A percentile compares a stretch with the other conserved stretches of the same genome.
phyloP scores from a whole-genome alignment of 1,140 invertebrate genomes.

The Probaryconus sp. region DNA sequence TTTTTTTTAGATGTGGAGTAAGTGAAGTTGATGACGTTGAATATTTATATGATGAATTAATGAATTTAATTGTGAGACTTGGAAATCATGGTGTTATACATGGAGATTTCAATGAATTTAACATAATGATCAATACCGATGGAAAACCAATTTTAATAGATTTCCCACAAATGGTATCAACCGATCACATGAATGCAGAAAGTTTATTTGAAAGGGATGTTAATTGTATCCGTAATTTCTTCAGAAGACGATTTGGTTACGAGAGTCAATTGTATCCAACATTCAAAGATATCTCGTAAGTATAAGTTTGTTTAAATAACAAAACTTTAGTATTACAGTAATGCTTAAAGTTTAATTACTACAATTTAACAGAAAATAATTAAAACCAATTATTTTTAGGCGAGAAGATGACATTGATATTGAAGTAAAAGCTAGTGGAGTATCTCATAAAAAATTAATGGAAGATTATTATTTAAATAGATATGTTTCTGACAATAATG shows the following conservation, averaged over 20 bases:
- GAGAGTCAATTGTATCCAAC: slow-evolving; percentile 93
- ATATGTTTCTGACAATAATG: slow-evolving; percentile 79
- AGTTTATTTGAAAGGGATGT: slow-evolving; percentile 98
- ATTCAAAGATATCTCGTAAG: slow-evolving; percentile 87
- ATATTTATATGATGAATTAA: slow-evolving; percentile 94
- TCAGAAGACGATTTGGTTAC: slow-evolving; percentile 93
- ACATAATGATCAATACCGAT: slow-evolving; percentile 92
- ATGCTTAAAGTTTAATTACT: no score
- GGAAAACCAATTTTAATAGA: slow-evolving; percentile 95
- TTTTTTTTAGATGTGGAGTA: slow-evolving; percentile 85
- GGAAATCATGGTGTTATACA: slow-evolving; percentile 98
- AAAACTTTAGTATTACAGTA: not conserved
- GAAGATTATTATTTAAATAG: no score
- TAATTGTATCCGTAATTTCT: slow-evolving; percentile 94
- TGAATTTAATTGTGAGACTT: slow-evolving; percentile 94
- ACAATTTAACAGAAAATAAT: slow-evolving; percentile 5
- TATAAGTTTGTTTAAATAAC: slow-evolving; percentile 25
- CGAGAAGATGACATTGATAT: slow-evolving; percentile 91
- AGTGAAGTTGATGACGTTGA: slow-evolving; percentile 87
- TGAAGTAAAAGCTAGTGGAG: slow-evolving; percentile 92
- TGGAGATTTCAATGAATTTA: slow-evolving; percentile 99
- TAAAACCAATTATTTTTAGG: slow-evolving; percentile 71
- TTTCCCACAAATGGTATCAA: slow-evolving; percentile 99
- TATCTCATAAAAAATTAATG: slow-evolving; percentile 90
- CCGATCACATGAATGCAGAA: slow-evolving; percentile 93